These are phyloP conservation scores for Aethes cnicana DNA, from an alignment of 2,888 invertebrate genomes.

Conservation along the genomic window DNA sequence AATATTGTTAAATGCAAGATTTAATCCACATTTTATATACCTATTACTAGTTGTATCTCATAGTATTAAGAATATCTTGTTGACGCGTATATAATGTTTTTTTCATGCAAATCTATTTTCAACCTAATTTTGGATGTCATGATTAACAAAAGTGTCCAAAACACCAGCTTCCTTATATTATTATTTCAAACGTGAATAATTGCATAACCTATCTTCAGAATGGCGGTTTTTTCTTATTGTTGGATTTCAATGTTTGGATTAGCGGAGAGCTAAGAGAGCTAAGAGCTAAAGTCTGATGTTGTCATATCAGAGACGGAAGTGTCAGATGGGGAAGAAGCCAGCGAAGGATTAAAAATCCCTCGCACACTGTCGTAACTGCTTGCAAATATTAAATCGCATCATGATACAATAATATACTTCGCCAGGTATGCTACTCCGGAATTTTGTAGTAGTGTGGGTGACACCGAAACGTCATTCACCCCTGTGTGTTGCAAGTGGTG, in stretches of 20 bases:
- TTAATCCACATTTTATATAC: conserved; percentile 75
- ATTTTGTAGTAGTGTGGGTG: too few relatives aligned
- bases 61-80: conserved; percentile 63
- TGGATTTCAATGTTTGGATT: conserved; percentile 15
- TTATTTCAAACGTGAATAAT: neutral
- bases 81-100: conserved; percentile 41
- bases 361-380: conserved; percentile 19
- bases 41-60: conserved; percentile 58
- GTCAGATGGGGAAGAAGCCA: conserved; percentile 36
- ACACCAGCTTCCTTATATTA: neutral
- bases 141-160: neutral
- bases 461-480: too few relatives aligned
- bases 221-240: neutral
- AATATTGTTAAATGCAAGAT: conserved; percentile 78
- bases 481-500: too few relatives aligned
- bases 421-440: too few relatives aligned
- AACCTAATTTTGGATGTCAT: neutral
- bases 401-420: too few relatives aligned
- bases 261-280: conserved; percentile 33
- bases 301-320: conserved; percentile 55
- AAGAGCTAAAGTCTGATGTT: conserved; percentile 49
- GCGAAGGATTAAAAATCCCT: conserved; percentile 21
- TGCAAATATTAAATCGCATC: conserved; percentile 17
- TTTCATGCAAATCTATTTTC: conserved; percentile 24
- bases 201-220: neutral